Evolutionary conservation across 2,113 vertebrate species (phyloP).

Genomic region (Labrus mixtus): DNA sequence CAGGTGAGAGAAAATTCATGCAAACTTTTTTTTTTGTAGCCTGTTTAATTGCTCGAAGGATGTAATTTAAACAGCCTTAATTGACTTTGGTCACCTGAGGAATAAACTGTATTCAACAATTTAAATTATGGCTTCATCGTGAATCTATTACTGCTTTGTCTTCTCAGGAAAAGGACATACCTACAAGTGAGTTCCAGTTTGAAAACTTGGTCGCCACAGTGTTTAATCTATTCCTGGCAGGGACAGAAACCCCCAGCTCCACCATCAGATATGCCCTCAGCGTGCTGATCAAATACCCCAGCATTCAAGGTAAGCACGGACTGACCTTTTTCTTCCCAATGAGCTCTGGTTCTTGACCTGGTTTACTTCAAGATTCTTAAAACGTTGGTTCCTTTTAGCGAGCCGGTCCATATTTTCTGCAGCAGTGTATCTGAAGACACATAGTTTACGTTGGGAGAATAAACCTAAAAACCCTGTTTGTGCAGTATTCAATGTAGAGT

Average conservation of each 20-base stretch:
- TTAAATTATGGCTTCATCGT: neutral
- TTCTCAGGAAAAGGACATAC: constrained; percentile 78
- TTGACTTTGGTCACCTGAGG: neutral
- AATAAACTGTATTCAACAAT: neutral
- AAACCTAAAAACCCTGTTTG: too few species aligned
- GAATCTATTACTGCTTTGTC: neutral
- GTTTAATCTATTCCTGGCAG: constrained; percentile 82
- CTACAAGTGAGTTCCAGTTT: constrained; percentile 78
- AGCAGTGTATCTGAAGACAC: too few species aligned
- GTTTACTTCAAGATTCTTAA: too few species aligned
- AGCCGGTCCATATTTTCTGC: too few species aligned
- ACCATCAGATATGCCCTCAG: constrained; percentile 81
- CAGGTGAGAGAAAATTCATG: constrained; percentile 72
- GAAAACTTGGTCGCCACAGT: constrained; percentile 80
- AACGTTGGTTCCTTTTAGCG: too few species aligned
- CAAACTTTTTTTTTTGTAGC: too few species aligned
- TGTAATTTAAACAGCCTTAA: too few species aligned
- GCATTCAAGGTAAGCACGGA: constrained; percentile 77
- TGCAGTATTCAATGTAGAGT: neutral
- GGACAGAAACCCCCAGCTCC: constrained; percentile 85
- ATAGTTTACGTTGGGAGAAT: too few species aligned
- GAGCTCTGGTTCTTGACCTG: neutral
- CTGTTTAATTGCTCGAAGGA: too few species aligned
- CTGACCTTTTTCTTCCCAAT: neutral
- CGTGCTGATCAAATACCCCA: constrained; percentile 82